These are phyloP conservation scores for Pseudomyrmex gracilis DNA, from an alignment of 1,140 invertebrate genomes.

Conservation along the genomic window DNA sequence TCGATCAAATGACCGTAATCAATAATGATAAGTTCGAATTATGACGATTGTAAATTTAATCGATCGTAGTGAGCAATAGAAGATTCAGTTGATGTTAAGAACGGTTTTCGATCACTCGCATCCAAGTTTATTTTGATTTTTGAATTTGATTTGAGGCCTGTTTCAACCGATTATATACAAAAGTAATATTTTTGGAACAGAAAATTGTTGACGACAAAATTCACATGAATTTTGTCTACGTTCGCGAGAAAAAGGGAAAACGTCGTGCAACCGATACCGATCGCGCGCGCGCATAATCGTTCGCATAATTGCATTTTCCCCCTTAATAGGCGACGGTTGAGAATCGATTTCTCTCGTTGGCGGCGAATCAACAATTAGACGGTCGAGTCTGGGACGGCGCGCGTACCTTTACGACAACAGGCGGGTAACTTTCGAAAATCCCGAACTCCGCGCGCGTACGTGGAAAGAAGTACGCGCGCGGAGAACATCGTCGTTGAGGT, in stretches of 20 bases:
- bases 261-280: conserved; percentile 15
- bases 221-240: background rate
- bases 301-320: conserved; percentile 65
- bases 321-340: conserved; percentile 62
- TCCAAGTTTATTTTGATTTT: no score
- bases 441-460: conserved; percentile 40
- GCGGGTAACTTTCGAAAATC: conserved; percentile 66
- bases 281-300: conserved; percentile 54
- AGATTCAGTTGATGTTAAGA: no score
- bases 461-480: background rate
- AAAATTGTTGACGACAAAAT: background rate
- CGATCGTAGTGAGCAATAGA: no score
- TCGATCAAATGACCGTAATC: no score
- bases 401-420: conserved; percentile 28
- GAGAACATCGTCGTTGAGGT: background rate
- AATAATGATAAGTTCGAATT: no score
- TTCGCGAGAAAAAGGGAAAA: conserved; percentile 36
- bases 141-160: no score
- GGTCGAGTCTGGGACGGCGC: conserved; percentile 7
- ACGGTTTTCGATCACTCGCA: no score
- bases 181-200: background rate
- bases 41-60: no score
- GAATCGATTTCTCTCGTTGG: conserved; percentile 66
- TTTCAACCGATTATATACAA: background rate
- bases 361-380: conserved; percentile 57